Evolutionary conservation across 2,797 vertebrate species (phyloP).

Genomic region (Diplodus sargus): DNA sequence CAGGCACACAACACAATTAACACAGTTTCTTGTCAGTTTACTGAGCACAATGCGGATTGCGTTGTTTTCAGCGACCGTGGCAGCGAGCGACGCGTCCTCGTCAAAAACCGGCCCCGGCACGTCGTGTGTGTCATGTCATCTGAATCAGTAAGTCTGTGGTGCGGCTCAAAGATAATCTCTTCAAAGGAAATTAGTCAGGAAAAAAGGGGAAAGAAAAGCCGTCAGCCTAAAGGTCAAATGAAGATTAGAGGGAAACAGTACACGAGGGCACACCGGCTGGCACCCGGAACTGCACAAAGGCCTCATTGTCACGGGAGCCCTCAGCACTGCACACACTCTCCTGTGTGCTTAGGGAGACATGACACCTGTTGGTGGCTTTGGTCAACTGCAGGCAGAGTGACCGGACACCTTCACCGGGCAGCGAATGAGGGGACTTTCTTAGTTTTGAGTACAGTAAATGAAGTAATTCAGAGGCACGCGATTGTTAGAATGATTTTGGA

Average conservation of each 20-base stretch:
- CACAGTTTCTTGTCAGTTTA: slow-evolving; percentile 44
- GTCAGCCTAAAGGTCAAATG: slow-evolving; percentile 82
- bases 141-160: slow-evolving; percentile 58
- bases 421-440: neutral
- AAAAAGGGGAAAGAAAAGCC: slow-evolving; percentile 75
- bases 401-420: neutral
- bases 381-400: slow-evolving; percentile 67
- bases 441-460: neutral
- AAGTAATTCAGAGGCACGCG: neutral
- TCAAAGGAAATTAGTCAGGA: slow-evolving; percentile 76
- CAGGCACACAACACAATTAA: slow-evolving; percentile 25
- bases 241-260: slow-evolving; percentile 84
- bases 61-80: slow-evolving; percentile 15
- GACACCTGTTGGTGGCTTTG: slow-evolving; percentile 80
- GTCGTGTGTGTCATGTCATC: slow-evolving; percentile 55
- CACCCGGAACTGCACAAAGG: slow-evolving; percentile 83
- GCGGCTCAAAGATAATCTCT: slow-evolving; percentile 70
- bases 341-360: slow-evolving; percentile 52
- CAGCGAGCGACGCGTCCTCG: slow-evolving; percentile 21
- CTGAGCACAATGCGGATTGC: slow-evolving; percentile 29
- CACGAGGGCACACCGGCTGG: slow-evolving; percentile 80
- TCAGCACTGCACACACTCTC: slow-evolving; percentile 62
- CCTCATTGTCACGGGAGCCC: slow-evolving; percentile 79
- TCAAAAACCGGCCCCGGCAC: slow-evolving; percentile 26
- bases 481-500: neutral